These are phyloP conservation scores for Dolichopus griseipennis DNA, from an alignment of 2,888 invertebrate genomes.

Conservation along the genomic window DNA sequence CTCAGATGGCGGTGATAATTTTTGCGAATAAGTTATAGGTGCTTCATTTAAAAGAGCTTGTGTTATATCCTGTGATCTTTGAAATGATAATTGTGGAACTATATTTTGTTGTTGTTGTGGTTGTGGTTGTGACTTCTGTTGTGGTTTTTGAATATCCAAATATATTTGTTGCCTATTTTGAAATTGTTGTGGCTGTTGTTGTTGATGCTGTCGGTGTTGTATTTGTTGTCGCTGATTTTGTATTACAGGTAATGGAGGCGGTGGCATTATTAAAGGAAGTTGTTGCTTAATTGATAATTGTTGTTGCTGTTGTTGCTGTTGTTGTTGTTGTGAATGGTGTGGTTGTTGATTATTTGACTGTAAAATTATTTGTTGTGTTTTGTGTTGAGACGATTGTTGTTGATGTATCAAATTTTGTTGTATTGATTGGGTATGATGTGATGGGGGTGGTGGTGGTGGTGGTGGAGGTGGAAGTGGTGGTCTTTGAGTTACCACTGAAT, in stretches of 20 bases:
- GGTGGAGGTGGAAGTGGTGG: background rate
- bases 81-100: background rate
- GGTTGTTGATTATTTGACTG: background rate
- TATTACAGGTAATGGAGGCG: conserved; percentile 21
- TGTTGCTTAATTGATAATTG: conserved; percentile 5
- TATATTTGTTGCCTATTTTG: background rate
- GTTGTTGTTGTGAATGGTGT: conserved; percentile 7
- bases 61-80: background rate
- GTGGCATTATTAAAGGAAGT: background rate
- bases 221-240: background rate
- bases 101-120: conserved; percentile 2
- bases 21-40: background rate
- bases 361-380: background rate
- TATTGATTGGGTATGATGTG: background rate
- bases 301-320: background rate
- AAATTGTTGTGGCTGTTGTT: background rate
- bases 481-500: conserved; percentile 7
- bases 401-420: background rate
- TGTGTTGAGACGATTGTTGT: background rate
- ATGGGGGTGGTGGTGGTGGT: background rate
- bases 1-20: background rate
- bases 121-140: background rate
- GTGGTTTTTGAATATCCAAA: background rate
- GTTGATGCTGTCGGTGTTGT: background rate
- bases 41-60: background rate